Evolutionary conservation across 2,113 vertebrate species (phyloP).

Genomic region (Calcarius ornatus): DNA sequence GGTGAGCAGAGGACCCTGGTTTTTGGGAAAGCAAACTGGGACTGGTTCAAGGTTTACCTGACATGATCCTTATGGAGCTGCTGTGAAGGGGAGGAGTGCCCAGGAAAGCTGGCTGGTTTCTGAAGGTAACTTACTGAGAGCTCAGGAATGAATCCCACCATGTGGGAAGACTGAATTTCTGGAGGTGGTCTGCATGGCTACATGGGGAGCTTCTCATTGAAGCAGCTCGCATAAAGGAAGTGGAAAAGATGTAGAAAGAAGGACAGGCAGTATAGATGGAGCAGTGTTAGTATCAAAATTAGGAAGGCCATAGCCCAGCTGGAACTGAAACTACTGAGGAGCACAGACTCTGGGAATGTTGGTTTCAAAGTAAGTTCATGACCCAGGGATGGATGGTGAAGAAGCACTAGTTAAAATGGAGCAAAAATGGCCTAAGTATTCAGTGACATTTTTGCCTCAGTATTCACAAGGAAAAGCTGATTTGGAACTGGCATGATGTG

Average conservation of each 20-base stretch:
- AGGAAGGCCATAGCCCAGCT: neutral
- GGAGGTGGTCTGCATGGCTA: neutral
- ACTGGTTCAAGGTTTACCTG: neutral
- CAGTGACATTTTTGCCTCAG: neutral
- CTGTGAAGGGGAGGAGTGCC: neutral
- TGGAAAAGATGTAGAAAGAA: neutral
- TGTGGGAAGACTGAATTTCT: neutral
- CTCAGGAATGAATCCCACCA: neutral
- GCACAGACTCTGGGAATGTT: neutral
- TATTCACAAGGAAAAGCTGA: neutral
- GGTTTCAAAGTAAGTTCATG: neutral
- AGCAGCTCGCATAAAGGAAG: neutral
- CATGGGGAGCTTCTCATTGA: neutral
- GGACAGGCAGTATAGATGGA: neutral
- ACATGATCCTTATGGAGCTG: neutral
- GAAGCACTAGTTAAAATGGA: neutral
- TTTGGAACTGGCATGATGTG: neutral
- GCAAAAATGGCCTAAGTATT: neutral
- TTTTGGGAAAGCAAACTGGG: neutral
- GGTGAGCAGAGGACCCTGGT: neutral
- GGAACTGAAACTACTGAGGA: neutral
- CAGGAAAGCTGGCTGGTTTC: neutral
- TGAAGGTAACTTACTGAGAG: neutral
- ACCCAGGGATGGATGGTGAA: neutral
- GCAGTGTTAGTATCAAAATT: neutral